Evolutionary conservation across 2,113 vertebrate species (phyloP).

Genomic region (Mola mola): DNA sequence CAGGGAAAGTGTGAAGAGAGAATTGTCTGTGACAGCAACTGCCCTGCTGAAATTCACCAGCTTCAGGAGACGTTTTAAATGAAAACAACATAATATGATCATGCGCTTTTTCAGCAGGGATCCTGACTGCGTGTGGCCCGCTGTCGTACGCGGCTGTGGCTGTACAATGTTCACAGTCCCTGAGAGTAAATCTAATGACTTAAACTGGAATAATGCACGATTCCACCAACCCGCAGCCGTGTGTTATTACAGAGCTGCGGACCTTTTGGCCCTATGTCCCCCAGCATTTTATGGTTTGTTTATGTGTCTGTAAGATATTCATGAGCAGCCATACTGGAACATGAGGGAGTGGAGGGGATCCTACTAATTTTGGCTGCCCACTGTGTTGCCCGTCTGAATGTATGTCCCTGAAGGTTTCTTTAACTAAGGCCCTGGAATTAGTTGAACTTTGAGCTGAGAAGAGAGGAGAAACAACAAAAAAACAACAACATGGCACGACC

Average conservation of each 20-base stretch:
- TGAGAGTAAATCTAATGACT: constrained; percentile 14
- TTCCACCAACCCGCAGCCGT: constrained; percentile 17
- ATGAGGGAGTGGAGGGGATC: constrained; percentile 26
- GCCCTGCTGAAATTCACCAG: constrained; percentile 2
- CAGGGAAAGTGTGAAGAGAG: too few relatives aligned
- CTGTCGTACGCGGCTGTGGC: too few relatives aligned
- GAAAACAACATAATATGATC: background rate
- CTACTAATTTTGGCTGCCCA: constrained; percentile 54
- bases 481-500: constrained; percentile 59
- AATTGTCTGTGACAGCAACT: background rate
- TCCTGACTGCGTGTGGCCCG: too few relatives aligned
- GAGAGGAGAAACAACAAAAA: constrained; percentile 66
- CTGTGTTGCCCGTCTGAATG: constrained; percentile 54
- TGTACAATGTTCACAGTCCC: too few relatives aligned
- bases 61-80: constrained; percentile 12
- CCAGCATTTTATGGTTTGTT: constrained; percentile 11
- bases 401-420: constrained; percentile 71
- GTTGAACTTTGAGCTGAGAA: constrained; percentile 61
- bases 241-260: constrained; percentile 37
- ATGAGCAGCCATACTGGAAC: constrained; percentile 35
- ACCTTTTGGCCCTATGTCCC: constrained; percentile 11
- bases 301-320: constrained; percentile 39
- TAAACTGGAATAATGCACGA: background rate
- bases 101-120: constrained; percentile 6
- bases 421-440: constrained; percentile 71